Conservation (phyloP, 2,888 invertebrate genomes). For the Ganaspis brasiliensis region DNA sequence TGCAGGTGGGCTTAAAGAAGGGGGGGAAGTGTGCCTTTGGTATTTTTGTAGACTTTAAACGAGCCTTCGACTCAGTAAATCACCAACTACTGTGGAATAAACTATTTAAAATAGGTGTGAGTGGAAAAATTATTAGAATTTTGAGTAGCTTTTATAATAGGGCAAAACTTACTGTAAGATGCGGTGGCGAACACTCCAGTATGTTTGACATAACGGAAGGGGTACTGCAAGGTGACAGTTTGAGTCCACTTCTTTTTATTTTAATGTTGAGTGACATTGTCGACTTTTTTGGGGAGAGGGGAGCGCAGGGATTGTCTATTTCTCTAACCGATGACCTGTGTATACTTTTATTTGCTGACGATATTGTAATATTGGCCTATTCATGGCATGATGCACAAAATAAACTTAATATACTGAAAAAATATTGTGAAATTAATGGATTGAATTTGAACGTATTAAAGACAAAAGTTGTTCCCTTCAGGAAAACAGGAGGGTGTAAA, state of each 20-base stretch:
- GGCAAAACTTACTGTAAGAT: neutral
- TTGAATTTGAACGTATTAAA: constrained; percentile 45
- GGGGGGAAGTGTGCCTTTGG: neutral
- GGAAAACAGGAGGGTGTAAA: constrained; percentile 46
- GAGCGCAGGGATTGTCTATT: constrained; percentile 10
- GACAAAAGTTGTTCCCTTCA: constrained; percentile 47
- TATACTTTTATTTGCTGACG: constrained; percentile 30
- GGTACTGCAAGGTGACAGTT: constrained; percentile 45
- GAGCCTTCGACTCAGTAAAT: neutral
- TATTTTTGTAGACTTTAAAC: neutral
- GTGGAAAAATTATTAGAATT: neutral
- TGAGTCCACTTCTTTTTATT: constrained; percentile 51
- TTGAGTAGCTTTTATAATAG: neutral
- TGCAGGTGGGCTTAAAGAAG: neutral
- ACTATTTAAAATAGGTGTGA: neutral
- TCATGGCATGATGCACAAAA: constrained; percentile 31
- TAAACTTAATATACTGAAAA: constrained; percentile 36
- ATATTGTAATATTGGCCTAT: constrained; percentile 29
- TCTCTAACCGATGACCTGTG: constrained; percentile 45
- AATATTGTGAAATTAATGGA: constrained; percentile 37
- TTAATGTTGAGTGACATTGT: constrained; percentile 46
- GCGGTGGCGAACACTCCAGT: neutral
- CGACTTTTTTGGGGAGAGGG: constrained; percentile 23
- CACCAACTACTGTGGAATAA: neutral
- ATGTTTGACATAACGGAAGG: neutral